Percentiles rank a stretch among this genome's conserved stretches.
Conservation (phyloP, 2,888 invertebrate species). For the Toxonevra muliebris region DNA sequence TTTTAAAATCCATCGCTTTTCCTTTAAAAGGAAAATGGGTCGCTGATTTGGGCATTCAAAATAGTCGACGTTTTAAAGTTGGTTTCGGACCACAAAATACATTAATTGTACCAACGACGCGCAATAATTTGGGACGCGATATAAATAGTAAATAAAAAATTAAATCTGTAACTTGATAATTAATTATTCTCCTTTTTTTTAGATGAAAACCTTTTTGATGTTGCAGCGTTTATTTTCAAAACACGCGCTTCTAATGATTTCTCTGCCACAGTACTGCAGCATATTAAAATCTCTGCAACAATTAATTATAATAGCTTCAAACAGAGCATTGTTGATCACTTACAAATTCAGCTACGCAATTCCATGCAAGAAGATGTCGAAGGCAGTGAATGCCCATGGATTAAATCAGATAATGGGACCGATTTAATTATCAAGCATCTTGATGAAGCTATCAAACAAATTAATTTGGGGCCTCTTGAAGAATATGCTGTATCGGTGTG, state of each 20-base stretch:
- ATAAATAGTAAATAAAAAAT: constrained; percentile 41
- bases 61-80: constrained; percentile 74
- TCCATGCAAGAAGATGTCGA: constrained; percentile 67
- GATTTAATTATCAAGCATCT: constrained; percentile 70
- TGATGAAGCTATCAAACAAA: constrained; percentile 64
- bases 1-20: constrained; percentile 55
- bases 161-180: not conserved
- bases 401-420: constrained; percentile 53
- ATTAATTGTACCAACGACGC: constrained; percentile 68
- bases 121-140: constrained; percentile 40
- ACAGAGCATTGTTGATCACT: constrained; percentile 71
- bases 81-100: constrained; percentile 78
- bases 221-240: constrained; percentile 47
- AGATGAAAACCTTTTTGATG: constrained; percentile 42
- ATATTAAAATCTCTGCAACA: constrained; percentile 54
- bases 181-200: not conserved
- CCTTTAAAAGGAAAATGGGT: constrained; percentile 63
- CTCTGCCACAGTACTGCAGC: constrained; percentile 52
- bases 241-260: constrained; percentile 53
- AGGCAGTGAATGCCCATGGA: constrained; percentile 64
- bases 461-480: constrained; percentile 50
- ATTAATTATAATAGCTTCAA: constrained; percentile 57
- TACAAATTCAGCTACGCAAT: constrained; percentile 73
- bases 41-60: constrained; percentile 69
- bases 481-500: constrained; percentile 70